A percentile compares a stretch with the other conserved stretches of the same genome.
Conservation (phyloP, 1,140 invertebrate genomes). For the Lamellibrachia luymesi region DNA sequence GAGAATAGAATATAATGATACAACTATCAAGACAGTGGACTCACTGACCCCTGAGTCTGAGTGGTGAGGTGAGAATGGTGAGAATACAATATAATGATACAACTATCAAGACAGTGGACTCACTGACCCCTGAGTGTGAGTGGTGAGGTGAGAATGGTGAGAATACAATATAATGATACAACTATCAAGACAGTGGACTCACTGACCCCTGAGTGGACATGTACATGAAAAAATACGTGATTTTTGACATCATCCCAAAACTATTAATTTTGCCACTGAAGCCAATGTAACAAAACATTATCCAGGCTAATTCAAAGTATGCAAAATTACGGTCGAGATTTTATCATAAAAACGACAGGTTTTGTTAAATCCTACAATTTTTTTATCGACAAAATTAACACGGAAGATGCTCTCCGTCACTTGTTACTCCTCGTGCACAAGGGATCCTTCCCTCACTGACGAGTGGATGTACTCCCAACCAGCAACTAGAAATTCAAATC, state of each 20-base stretch:
- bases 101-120: not conserved
- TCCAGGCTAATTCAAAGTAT: not conserved
- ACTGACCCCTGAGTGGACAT: not conserved
- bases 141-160: too few species aligned
- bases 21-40: not conserved
- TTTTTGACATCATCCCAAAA: not conserved
- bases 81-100: not conserved
- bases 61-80: too few species aligned
- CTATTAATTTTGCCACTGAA: not conserved
- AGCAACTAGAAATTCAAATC: not conserved
- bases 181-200: not conserved
- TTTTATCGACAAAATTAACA: not conserved
- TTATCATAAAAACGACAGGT: not conserved
- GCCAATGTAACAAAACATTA: not conserved
- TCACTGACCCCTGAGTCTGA: not conserved
- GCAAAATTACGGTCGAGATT: not conserved
- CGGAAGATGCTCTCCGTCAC: not conserved
- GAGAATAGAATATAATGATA: not conserved
- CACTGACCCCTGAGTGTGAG: not conserved
- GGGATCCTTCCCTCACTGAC: not conserved
- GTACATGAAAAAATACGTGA: not conserved
- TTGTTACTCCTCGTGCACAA: not conserved
- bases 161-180: not conserved
- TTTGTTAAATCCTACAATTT: not conserved
- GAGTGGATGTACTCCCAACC: not conserved